Percentiles rank a stretch among this genome's conserved stretches.
Conservation (phyloP, 2,113 vertebrate genomes). For the Riparia riparia region DNA sequence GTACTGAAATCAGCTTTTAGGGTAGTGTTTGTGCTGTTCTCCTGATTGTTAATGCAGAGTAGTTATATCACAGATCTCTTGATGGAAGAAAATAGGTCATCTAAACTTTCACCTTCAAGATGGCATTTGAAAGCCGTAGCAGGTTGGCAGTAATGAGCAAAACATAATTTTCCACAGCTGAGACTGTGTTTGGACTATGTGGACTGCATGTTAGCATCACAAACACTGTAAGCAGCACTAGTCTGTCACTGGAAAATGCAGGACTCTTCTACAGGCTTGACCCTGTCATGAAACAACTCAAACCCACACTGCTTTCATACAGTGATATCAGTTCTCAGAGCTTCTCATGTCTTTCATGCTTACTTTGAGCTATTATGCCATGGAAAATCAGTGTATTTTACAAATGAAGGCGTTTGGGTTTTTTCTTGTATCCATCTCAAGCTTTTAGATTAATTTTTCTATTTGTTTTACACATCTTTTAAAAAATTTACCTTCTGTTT, state of each 20-base stretch:
- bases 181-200: neutral
- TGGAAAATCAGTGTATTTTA: neutral
- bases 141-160: neutral
- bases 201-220: neutral
- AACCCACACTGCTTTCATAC: neutral
- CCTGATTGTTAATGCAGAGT: neutral
- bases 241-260: neutral
- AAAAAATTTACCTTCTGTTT: neutral
- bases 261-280: neutral
- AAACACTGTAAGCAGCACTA: neutral
- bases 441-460: neutral
- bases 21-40: neutral
- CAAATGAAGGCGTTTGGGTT: fast-evolving
- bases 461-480: neutral
- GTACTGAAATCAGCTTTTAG: neutral
- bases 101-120: neutral
- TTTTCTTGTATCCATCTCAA: neutral
- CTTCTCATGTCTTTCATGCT: neutral
- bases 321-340: neutral
- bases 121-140: neutral
- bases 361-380: neutral
- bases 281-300: neutral
- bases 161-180: neutral
- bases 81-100: neutral
- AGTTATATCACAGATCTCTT: neutral